These are phyloP conservation scores for Ostrea denselamellosa DNA, from an alignment of 1,140 invertebrate genomes.

Conservation along the genomic window DNA sequence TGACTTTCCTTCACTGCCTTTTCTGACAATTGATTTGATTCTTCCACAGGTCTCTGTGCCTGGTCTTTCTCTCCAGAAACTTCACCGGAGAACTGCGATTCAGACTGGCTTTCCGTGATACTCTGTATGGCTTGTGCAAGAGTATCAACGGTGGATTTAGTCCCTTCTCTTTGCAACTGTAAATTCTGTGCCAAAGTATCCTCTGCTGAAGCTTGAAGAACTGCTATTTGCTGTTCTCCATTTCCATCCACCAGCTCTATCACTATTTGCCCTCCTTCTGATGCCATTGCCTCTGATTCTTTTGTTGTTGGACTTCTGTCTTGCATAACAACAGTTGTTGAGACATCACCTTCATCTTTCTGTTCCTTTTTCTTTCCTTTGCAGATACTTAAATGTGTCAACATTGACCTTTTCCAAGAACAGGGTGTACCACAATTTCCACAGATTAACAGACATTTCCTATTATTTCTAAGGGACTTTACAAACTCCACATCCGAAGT, in stretches of 20 bases:
- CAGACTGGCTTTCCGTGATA: constrained; percentile 1
- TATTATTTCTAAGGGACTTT: constrained; percentile 24
- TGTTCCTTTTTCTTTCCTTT: constrained; percentile 11
- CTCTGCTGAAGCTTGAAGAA: constrained; percentile 26
- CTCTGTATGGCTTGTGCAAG: constrained; percentile 1
- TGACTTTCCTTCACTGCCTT: background rate
- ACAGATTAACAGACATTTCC: constrained; percentile 1
- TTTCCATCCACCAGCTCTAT: constrained; percentile 21
- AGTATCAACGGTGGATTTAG: constrained; percentile 5
- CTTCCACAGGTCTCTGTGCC: constrained; percentile 10
- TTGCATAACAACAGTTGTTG: constrained; percentile 25
- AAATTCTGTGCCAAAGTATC: constrained; percentile 11
- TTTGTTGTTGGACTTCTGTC: background rate
- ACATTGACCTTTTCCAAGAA: constrained; percentile 39
- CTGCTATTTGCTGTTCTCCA: constrained; percentile 27
- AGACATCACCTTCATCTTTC: background rate
- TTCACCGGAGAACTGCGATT: background rate
- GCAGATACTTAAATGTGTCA: constrained; percentile 29
- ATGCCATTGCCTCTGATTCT: background rate
- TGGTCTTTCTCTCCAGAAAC: background rate
- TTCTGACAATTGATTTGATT: constrained; percentile 18
- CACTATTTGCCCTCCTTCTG: constrained; percentile 23
- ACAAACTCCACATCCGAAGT: constrained; percentile 31
- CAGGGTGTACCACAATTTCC: constrained; percentile 19
- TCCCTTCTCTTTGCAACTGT: background rate